These are phyloP conservation scores for Anarrhichthys ocellatus DNA, from an alignment of 2,113 vertebrate species.

Conservation along the genomic window DNA sequence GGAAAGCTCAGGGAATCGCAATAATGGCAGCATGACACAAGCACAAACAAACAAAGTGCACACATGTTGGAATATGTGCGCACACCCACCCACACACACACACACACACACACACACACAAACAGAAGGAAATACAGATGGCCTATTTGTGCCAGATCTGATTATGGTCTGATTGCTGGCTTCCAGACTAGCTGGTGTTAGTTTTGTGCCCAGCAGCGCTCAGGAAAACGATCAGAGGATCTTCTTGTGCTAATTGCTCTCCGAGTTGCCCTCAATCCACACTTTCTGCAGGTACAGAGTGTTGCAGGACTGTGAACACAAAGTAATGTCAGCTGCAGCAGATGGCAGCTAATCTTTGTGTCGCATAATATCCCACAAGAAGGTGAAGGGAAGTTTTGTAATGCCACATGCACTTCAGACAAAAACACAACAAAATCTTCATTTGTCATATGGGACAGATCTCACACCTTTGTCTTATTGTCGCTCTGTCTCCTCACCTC, in stretches of 20 bases:
- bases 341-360: slow-evolving; percentile 41
- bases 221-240: slow-evolving; percentile 62
- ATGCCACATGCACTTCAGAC: not conserved
- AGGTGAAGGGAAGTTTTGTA: not conserved
- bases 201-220: slow-evolving; percentile 57
- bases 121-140: slow-evolving; percentile 67
- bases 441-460: not conserved
- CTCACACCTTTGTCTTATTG: not conserved
- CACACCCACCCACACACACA: not conserved
- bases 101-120: slow-evolving; percentile 23
- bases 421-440: not conserved
- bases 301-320: slow-evolving; percentile 48
- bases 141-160: slow-evolving; percentile 71
- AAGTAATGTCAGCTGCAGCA: slow-evolving; percentile 40
- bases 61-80: slow-evolving; percentile 41
- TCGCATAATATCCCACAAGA: not conserved
- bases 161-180: slow-evolving; percentile 69
- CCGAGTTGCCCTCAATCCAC: slow-evolving; percentile 55
- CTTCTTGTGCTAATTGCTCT: slow-evolving; percentile 65
- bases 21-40: slow-evolving; percentile 39
- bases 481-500: not conserved
- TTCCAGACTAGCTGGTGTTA: slow-evolving; percentile 52
- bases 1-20: slow-evolving; percentile 47
- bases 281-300: slow-evolving; percentile 59
- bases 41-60: slow-evolving; percentile 51